phyloP scores from a whole-genome alignment of 2,113 vertebrate species.

The Gopherus flavomarginatus region DNA sequence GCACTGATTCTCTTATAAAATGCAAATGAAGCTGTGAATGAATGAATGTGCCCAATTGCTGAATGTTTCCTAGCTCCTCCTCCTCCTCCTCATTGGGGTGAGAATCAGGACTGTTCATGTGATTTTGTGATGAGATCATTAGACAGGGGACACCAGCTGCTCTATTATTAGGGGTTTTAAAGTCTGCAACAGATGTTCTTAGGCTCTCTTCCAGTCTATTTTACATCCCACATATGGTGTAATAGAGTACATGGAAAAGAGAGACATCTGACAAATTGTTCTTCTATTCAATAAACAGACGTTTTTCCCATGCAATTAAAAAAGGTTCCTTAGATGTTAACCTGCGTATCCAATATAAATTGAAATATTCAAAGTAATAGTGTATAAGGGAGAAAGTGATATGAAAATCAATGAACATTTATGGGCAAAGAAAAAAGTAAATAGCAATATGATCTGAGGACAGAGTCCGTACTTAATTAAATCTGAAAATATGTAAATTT shows the following conservation, averaged over 20 bases:
- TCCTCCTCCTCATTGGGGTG: background rate
- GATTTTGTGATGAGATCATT: conserved; percentile 68
- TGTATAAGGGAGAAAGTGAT: background rate
- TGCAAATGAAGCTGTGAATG: conserved; percentile 38
- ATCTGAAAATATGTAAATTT: background rate
- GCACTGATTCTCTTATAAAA: background rate
- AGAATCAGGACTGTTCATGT: conserved; percentile 16
- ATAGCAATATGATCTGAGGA: background rate
- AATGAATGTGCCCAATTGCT: background rate
- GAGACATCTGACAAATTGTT: background rate
- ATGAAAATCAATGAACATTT: background rate
- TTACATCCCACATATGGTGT: conserved; percentile 61
- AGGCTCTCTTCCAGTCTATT: conserved; percentile 63
- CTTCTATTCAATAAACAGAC: conserved; percentile 26
- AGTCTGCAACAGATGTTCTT: conserved; percentile 73
- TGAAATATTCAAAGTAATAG: background rate
- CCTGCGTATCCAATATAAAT: background rate
- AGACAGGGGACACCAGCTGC: conserved; percentile 79
- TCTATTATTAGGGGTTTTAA: conserved; percentile 80
- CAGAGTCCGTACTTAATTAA: background rate
- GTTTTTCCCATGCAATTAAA: background rate
- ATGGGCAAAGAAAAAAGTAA: background rate
- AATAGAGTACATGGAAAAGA: conserved; percentile 45
- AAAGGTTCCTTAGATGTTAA: background rate
- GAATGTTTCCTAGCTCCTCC: background rate